phyloP scores from a whole-genome alignment of 2,797 vertebrate species.

The Pyrocephalus nanus region DNA sequence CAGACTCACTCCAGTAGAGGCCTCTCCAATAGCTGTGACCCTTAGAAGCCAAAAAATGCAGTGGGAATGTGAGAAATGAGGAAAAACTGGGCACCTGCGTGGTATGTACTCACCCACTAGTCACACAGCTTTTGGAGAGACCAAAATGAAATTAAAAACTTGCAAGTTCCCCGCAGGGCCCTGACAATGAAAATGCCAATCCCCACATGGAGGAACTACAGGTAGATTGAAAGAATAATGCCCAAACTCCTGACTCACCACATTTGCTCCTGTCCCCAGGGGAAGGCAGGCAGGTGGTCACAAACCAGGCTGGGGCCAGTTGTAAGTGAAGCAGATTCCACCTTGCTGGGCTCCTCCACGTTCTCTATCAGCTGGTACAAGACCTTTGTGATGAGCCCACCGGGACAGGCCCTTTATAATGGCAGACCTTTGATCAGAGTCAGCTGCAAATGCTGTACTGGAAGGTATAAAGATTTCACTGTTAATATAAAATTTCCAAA shows the following conservation, averaged over 20 bases:
- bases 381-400: neutral
- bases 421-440: neutral
- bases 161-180: neutral
- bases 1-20: neutral
- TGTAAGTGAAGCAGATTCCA: neutral
- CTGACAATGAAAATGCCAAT: neutral
- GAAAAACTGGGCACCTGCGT: neutral
- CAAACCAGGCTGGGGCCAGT: neutral
- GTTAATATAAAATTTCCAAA: neutral
- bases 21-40: neutral
- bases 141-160: neutral
- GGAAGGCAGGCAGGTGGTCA: neutral
- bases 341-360: rapidly evolving
- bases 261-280: neutral
- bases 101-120: neutral
- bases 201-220: neutral
- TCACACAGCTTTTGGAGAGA: neutral
- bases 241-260: neutral
- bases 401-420: neutral
- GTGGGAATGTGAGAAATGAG: neutral
- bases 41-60: neutral
- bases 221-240: neutral
- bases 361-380: neutral
- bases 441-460: neutral
- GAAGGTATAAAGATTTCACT: neutral